phyloP scores from a whole-genome alignment of 2,888 invertebrate species.

The Hylaea fasciaria region DNA sequence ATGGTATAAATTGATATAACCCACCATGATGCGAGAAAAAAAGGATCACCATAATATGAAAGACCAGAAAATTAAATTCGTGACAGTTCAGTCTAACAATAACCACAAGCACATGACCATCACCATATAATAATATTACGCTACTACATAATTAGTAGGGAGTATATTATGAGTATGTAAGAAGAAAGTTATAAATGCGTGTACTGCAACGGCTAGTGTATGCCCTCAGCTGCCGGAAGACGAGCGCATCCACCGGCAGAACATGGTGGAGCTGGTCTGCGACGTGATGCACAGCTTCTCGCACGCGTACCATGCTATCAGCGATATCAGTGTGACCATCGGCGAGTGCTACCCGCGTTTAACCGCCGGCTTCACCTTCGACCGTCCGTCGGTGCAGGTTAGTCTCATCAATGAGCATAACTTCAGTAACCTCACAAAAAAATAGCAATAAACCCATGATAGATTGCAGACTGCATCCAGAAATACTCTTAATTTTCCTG shows the following conservation, averaged over 20 bases:
- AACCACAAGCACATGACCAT: too few relatives aligned
- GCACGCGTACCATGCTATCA: slow-evolving; percentile 95
- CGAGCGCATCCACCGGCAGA: slow-evolving; percentile 84
- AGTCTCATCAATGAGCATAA: background rate
- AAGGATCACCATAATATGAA: too few relatives aligned
- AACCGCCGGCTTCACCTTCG: slow-evolving; percentile 52
- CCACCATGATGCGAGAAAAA: too few relatives aligned
- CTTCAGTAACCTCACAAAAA: background rate
- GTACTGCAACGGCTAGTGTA: background rate
- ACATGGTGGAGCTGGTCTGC: slow-evolving; percentile 89
- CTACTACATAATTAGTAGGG: too few relatives aligned
- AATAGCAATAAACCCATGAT: background rate
- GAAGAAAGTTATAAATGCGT: too few relatives aligned
- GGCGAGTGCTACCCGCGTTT: slow-evolving; percentile 58
- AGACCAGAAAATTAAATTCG: too few relatives aligned
- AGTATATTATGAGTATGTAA: too few relatives aligned
- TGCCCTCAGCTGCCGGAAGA: slow-evolving; percentile 54
- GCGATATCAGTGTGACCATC: slow-evolving; percentile 88
- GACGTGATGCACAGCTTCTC: slow-evolving; percentile 93
- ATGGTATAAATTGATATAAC: too few relatives aligned
- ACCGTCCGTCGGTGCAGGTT: slow-evolving; percentile 66
- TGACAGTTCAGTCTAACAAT: too few relatives aligned
- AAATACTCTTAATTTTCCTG: too few relatives aligned
- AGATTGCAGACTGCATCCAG: too few relatives aligned
- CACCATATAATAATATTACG: too few relatives aligned